Evolutionary conservation across 2,888 invertebrate species (phyloP).

Genomic region (Artemia sinica): DNA sequence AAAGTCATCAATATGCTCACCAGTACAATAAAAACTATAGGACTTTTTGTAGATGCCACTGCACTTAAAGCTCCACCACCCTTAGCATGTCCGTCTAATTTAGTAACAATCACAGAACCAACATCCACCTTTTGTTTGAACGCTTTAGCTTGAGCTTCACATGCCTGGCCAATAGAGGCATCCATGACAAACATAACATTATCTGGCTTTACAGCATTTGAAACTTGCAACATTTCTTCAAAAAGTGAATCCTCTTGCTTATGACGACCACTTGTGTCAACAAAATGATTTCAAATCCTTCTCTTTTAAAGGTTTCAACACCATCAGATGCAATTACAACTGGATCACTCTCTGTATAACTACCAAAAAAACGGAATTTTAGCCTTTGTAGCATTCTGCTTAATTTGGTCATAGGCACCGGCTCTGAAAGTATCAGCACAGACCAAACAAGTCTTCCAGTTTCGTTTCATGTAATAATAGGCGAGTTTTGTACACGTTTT

Average conservation of each 20-base stretch:
- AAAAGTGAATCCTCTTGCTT: constrained; percentile 98
- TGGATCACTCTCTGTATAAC: constrained; percentile 98
- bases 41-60: constrained; percentile 96
- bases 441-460: constrained; percentile 96
- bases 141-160: constrained; percentile 84
- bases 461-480: constrained; percentile 93
- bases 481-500: constrained; percentile 97
- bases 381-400: constrained; percentile 97
- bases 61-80: constrained; percentile 98
- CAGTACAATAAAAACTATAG: constrained; percentile 97
- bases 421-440: constrained; percentile 99
- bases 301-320: constrained; percentile 96
- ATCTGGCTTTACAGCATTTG: constrained; percentile 89
- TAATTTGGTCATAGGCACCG: constrained; percentile 97
- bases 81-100: constrained; percentile 96
- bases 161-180: constrained; percentile 84
- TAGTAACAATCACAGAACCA: constrained; percentile 96
- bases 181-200: constrained; percentile 99
- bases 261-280: constrained; percentile 96
- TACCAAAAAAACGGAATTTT: constrained; percentile 98
- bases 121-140: constrained; percentile 98
- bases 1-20: constrained; percentile 97
- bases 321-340: constrained; percentile 97
- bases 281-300: constrained; percentile 97
- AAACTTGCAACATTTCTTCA: constrained; percentile 99